Conservation (phyloP, 2,888 invertebrate genomes). For the Mythimna albipuncta region DNA sequence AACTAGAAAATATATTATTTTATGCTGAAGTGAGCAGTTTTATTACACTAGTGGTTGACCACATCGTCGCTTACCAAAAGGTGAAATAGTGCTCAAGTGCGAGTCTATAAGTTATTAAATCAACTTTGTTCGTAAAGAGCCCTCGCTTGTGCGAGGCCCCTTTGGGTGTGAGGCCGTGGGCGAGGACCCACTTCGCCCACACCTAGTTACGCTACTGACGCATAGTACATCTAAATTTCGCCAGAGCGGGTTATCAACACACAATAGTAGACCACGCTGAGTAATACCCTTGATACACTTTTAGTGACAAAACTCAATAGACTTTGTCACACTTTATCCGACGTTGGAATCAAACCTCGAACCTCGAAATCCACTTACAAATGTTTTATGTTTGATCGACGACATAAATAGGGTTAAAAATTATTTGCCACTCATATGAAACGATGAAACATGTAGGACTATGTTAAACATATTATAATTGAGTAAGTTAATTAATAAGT, state of each 20-base stretch:
- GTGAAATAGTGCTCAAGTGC: no score
- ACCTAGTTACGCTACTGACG: no score
- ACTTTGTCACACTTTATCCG: not conserved
- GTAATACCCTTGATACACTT: not conserved
- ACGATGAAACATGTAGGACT: not conserved
- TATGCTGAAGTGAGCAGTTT: no score
- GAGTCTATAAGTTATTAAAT: no score
- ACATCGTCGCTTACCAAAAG: no score
- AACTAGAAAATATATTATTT: no score
- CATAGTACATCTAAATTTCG: not conserved
- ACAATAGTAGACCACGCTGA: not conserved
- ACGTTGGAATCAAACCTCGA: not conserved
- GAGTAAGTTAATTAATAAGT: slow-evolving; percentile 12
- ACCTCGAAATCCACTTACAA: not conserved
- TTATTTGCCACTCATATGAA: not conserved
- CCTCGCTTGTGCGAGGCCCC: no score
- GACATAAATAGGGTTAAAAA: not conserved
- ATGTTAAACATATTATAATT: not conserved
- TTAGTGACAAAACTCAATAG: not conserved
- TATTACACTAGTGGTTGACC: no score
- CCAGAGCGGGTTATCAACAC: not conserved
- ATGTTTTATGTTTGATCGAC: not conserved
- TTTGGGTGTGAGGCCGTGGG: no score
- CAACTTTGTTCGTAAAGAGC: no score
- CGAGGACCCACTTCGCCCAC: no score